Evolutionary conservation across 2,888 invertebrate genomes (phyloP), one percentile per base, ranked within the genome.

Genomic region (Argyra leucocephala): DNA sequence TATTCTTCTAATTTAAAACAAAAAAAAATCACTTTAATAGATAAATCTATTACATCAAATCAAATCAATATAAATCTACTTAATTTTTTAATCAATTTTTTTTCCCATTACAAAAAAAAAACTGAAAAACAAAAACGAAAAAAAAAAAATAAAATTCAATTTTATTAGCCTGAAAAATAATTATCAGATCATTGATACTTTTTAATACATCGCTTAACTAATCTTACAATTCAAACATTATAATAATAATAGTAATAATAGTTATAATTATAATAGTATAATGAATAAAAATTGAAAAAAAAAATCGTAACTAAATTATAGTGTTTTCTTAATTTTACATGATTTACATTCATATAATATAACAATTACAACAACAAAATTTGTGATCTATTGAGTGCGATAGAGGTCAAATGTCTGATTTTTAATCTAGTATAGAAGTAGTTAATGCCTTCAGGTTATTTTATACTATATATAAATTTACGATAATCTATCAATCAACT

Each of bases 121-220:
- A 31, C 31, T 10, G 12, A 12, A 31, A 31, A 31, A 31, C 9
- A 1, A 7, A 7, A 7, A 7, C 5, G 26, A 7, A 12, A 3
- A 12, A 37, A 12, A 3, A 12, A 15, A 18, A 48, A 48, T 18
- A 48, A 48, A 6, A 6, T 48, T 18, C 12, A 48, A 18, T 48
- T 48, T 48, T 48, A 48, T 48, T 48, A 48, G 48, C 48, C 15
- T 48, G 48, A 48, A 48, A 48, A 48, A 48, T 48, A 48, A 48
- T 48, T 48, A 48, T 48, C 48, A 48, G 48, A 18, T 48, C 48
- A 48, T 48, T 48, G 18, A 48, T 48, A 48, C 48, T 48, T 48
- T 48, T 48, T 48, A 12, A 18, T n/a, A 48, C 12, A 48, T 18
- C 48, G 48, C 12, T 48, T 48, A 48, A 48, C 48, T 48, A 18